phyloP scores from a whole-genome alignment of 2,888 invertebrate species.

The Tetragnatha montana region DNA sequence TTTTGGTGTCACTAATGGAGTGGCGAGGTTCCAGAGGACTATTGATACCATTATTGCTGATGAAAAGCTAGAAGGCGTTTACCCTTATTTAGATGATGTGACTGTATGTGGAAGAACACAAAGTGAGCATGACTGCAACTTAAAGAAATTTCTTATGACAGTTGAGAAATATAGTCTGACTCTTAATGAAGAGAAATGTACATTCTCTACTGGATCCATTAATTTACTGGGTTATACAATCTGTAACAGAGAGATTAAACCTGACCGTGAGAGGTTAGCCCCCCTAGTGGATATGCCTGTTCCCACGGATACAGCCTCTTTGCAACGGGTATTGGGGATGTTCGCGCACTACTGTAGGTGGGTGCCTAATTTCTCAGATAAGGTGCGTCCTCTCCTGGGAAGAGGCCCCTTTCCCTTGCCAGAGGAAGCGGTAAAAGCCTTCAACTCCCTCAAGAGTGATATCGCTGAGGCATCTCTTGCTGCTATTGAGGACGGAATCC shows the following conservation, averaged over 20 bases:
- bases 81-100: constrained; percentile 7
- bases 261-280: constrained; percentile 6
- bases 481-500: no score
- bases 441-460: background rate
- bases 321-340: constrained; percentile 15
- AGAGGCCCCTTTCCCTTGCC: background rate
- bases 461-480: background rate
- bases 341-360: constrained; percentile 31
- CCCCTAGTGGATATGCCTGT: constrained; percentile 6
- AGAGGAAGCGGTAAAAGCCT: background rate
- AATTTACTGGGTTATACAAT: no score
- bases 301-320: background rate
- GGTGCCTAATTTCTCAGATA: constrained; percentile 8
- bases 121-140: constrained; percentile 15
- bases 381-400: background rate
- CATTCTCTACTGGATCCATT: constrained; percentile 1
- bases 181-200: constrained; percentile 31
- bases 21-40: constrained; percentile 1
- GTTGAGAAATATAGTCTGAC: constrained; percentile 22
- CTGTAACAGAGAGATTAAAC: no score
- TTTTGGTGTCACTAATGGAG: constrained; percentile 68
- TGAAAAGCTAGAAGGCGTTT: constrained; percentile 27
- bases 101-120: constrained; percentile 22
- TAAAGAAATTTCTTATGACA: constrained; percentile 5
- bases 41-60: background rate